Evolutionary conservation across 2,888 invertebrate genomes (phyloP), one percentile per base, ranked within the genome.

Genomic region (Oscheius sp.): DNA sequence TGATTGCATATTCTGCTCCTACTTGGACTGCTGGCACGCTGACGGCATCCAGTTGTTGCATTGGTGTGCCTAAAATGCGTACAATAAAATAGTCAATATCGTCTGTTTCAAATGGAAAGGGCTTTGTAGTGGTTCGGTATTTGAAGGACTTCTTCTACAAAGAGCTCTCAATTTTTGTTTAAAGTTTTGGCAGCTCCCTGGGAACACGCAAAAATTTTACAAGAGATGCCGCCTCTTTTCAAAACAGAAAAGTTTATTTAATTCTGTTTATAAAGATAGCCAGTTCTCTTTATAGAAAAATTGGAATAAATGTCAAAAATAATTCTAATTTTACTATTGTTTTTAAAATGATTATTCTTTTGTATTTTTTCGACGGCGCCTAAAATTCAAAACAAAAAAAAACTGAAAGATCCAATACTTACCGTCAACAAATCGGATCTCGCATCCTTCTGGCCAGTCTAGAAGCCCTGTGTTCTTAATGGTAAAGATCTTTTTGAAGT

Each of bases 381-480:
- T n/a, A n/a, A n/a, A n/a, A n/a, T n/a, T n/a, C n/a, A n/a, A n/a
- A n/a, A n/a, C n/a, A n/a, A n/a, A n/a, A n/a, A n/a, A n/a, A n/a
- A n/a, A n/a, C n/a, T n/a, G n/a, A n/a, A n/a, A n/a, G n/a, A n/a
- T n/a, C n/a, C n/a, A n/a, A n/a, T n/a, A 45, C 70, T n/a, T 9
- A 70, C 70, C 70, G 21, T 70, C 70, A 41, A 70, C 56, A 43
- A 59, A 70, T 7, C 70, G 41, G 9, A 70, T 35, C n/a, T 35
- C 43, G 23, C 59, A 59, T 49, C 70, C 70, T 18, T n/a, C 21
- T 2, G 70, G 70, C 70, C 70, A 70, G 18, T 58, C 23, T 16
- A 45, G 35, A 13, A 29, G 18, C 12, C 70, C 70, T 3, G 21
- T 49, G 52, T 70, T 70, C 25, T 49, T 58, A 9, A 70, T 43